Evolutionary conservation across 2,888 invertebrate genomes (phyloP), one percentile per base, ranked within the genome.

Genomic region (Ochropacha duplaris): DNA sequence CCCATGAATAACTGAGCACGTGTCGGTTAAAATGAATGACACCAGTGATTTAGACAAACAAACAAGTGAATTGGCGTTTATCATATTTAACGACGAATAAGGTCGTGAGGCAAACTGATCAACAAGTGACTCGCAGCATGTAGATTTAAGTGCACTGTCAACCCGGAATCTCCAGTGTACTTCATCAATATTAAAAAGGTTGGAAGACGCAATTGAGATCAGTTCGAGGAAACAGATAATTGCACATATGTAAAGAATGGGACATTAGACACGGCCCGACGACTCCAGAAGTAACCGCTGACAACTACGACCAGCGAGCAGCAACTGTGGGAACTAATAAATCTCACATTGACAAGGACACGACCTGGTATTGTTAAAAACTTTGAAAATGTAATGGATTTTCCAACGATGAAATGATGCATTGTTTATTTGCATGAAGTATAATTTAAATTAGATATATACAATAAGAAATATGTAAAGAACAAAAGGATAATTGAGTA

Each of bases 261-360:
- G 61, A 74, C 76, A 82, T 83, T 82, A 82, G 74, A 74, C 63
- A 74, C 68, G 73, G 70, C 57, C 60, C 59, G 60, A 49, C 61
- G 55, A 58, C 61, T 67, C 58, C 60, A 34, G 58, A 63, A 44
- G 44, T 44, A 19, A 16, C 44, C 1, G 9, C 44, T 44, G 44
- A 44, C 44, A 19, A 19, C 44, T 44, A 44, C 44, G 44, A 55
- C 50, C 49, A 55, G 56, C 58, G 50, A 65, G 61, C 57, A 67
- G 57, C 56, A 62, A 36, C 69, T 83, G 84, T 90, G 88, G 82
- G 89, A 89, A 88, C 72, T 55, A 79, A 88, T 88, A 88, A 88
- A 89, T 88, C 87, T 84, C 64, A 58, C 62, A 74, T 68, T 79
- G 85, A 86, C 87, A 89, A 83, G 83, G 79, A 68, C 74, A 62